phyloP scores from a whole-genome alignment of 2,797 vertebrate species.

The Oreochromis grahami region DNA sequence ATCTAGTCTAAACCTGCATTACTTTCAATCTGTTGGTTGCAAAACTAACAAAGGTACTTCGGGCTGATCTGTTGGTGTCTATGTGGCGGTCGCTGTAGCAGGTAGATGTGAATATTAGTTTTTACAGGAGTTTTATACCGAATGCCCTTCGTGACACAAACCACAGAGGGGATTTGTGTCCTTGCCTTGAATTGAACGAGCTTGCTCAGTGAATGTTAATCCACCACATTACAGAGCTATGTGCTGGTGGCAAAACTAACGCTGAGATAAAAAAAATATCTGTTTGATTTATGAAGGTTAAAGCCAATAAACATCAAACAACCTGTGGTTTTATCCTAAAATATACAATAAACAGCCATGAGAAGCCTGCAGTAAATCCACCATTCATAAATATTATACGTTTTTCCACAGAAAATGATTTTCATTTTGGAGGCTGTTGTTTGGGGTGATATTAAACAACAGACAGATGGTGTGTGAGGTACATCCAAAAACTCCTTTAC shows the following conservation, averaged over 20 bases:
- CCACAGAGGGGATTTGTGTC: neutral
- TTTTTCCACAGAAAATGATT: neutral
- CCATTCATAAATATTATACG: neutral
- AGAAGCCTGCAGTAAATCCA: neutral
- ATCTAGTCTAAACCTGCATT: neutral
- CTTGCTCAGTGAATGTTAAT: neutral
- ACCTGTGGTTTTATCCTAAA: neutral
- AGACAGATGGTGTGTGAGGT: neutral
- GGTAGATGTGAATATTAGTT: neutral
- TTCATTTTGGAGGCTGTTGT: neutral
- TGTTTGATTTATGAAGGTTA: neutral
- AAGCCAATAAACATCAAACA: neutral
- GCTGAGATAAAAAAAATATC: rapidly evolving
- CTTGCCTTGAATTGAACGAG: neutral
- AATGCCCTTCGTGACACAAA: neutral
- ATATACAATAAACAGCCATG: neutral
- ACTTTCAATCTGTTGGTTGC: neutral
- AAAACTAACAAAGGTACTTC: neutral
- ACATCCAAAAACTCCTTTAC: neutral
- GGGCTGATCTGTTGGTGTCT: neutral
- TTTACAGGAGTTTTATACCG: neutral
- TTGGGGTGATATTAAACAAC: neutral
- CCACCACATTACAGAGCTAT: neutral
- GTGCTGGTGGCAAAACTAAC: neutral
- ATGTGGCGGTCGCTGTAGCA: neutral